Evolutionary conservation across 2,888 invertebrate species (phyloP), one percentile per base, ranked within the genome.

Genomic region (Melipona beecheii): DNA sequence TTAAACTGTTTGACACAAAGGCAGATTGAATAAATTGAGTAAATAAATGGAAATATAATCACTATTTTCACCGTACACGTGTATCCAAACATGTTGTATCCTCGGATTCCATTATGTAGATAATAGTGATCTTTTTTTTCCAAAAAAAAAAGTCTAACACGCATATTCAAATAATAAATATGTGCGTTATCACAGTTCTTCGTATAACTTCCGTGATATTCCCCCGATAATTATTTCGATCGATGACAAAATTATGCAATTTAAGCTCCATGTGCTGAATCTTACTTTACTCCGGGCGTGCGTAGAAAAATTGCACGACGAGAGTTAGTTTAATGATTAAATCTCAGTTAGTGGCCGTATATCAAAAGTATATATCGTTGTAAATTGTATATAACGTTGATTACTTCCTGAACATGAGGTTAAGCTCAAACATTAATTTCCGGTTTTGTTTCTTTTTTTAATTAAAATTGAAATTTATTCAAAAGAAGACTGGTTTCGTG

Each of bases 381-480:
- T 31, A 70, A 70, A 70, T 50, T 31, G 49, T 50, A 54, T 13
- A 19, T 1, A 74, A 74, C 54, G n/a, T n/a, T n/a, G 75, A 79
- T 49, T 21, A 49, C 60, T 66, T 78, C 77, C 49, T 72, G 49
- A 65, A 54, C 49, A 49, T 49, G 15, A 43, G n/a, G 13, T n/a
- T n/a, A 71, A n/a, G 43, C 71, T 58, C 43, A 43, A 43, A 17
- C 56, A 19, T 71, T 58, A 24, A 58, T 58, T 71, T 17, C 24
- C 9, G 43, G 2, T 43, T 17, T 1, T 17, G n/a, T 24, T 24
- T 4, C 27, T 27, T 5, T n/a, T 43, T 66, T 21, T 66, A 24
- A 24, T 58, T n/a, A n/a, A 58, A 5, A 58, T 58, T 58, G n/a
- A 58, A n/a, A 58, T 24, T 58, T 24, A 58, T 58, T 58, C 15